phyloP scores from a whole-genome alignment of 2,113 vertebrate genomes.

The Callithrix jacchus region DNA sequence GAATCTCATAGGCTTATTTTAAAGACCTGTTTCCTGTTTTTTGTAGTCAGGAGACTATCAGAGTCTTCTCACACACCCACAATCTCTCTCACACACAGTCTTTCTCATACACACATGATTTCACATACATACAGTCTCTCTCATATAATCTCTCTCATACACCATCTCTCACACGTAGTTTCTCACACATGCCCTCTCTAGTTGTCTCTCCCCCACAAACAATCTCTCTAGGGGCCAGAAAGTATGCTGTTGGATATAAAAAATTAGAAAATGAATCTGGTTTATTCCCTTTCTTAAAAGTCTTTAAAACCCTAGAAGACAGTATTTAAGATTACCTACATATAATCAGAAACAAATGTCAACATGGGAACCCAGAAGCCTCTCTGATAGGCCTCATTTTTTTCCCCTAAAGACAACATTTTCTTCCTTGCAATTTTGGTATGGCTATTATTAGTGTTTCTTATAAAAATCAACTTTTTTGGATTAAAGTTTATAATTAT shows the following conservation, averaged over 20 bases:
- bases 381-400: not conserved
- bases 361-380: not conserved
- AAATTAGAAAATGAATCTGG: conserved; percentile 11
- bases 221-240: not conserved
- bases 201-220: not conserved
- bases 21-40: not conserved
- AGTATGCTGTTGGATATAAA: not conserved
- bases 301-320: not conserved
- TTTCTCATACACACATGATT: not conserved
- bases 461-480: not conserved
- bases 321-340: not conserved
- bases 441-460: not conserved
- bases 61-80: not conserved
- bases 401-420: conserved; percentile 8
- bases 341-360: conserved; percentile 20
- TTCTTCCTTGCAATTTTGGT: conserved; percentile 43
- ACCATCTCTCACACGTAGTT: not conserved
- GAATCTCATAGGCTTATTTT: not conserved
- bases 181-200: not conserved
- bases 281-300: conserved; percentile 51
- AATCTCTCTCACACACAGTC: too few relatives aligned
- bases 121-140: not conserved
- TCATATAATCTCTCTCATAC: not conserved
- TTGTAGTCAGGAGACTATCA: not conserved
- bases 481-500: not conserved